Evolutionary conservation across 2,113 vertebrate species (phyloP).

Genomic region (Actenoides lindsayi): DNA sequence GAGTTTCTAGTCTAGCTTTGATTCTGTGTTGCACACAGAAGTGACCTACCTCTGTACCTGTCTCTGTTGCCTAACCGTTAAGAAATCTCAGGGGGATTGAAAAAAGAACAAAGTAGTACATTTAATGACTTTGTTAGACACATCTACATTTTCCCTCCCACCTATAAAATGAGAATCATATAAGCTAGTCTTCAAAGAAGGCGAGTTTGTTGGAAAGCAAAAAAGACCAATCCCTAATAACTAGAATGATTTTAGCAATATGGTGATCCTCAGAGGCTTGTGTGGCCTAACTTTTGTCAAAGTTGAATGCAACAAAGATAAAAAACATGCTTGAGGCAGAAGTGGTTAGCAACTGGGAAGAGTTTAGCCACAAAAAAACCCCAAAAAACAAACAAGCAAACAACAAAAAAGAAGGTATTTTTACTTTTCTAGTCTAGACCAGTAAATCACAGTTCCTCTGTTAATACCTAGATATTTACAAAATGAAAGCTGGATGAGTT

Average conservation of each 20-base stretch:
- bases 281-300: conserved; percentile 27
- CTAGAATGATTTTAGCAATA: background rate
- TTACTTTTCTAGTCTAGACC: background rate
- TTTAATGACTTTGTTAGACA: background rate
- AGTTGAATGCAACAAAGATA: background rate
- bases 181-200: background rate
- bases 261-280: background rate
- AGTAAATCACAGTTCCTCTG: background rate
- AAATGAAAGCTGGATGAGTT: background rate
- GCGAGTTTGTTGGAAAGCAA: background rate
- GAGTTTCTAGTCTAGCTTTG: background rate
- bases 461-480: background rate
- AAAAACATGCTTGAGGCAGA: conserved; percentile 16
- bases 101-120: background rate
- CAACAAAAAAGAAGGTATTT: background rate
- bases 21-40: background rate
- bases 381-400: too few relatives aligned
- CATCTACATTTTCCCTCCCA: background rate
- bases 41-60: background rate
- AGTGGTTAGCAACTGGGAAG: conserved; percentile 2
- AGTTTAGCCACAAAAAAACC: background rate
- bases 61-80: background rate
- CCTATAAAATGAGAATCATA: background rate
- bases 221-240: background rate
- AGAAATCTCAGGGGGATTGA: background rate